These are phyloP conservation scores for Tenualosa ilisha DNA, from an alignment of 2,797 vertebrate species.

Conservation along the genomic window DNA sequence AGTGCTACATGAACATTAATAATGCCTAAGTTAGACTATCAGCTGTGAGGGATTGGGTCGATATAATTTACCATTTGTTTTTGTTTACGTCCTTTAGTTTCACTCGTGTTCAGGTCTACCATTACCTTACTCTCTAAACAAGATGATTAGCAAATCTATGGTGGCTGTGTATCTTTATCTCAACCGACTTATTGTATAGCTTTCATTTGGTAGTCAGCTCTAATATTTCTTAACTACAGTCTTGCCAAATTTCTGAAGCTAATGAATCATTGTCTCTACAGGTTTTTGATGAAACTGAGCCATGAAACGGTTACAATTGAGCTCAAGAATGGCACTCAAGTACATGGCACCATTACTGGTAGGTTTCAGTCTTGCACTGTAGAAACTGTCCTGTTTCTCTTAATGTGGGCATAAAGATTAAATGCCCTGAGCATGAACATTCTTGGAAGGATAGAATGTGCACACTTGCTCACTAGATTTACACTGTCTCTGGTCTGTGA, in stretches of 20 bases:
- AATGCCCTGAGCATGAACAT: too few relatives aligned
- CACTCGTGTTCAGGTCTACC: too few relatives aligned
- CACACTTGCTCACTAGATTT: not conserved
- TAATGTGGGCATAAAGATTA: too few relatives aligned
- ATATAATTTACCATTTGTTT: not conserved
- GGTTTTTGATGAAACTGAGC: conserved; percentile 99
- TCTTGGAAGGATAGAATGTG: not conserved
- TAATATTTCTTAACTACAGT: not conserved
- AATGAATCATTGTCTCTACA: conserved; percentile 48
- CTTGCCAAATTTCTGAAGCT: not conserved
- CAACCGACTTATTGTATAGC: not conserved
- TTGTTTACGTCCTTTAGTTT: too few relatives aligned
- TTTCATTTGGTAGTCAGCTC: not conserved
- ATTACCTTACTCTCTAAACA: too few relatives aligned
- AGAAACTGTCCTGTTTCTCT: too few relatives aligned
- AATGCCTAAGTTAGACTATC: not conserved
- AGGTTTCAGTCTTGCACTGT: conserved; percentile 17
- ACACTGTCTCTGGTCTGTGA: not conserved
- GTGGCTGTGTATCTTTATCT: too few relatives aligned
- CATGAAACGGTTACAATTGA: conserved; percentile 99
- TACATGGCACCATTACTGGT: conserved; percentile 98
- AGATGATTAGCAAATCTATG: too few relatives aligned
- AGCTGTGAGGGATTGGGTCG: not conserved
- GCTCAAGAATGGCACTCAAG: conserved; percentile 97
- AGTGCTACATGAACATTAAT: not conserved